Conservation (phyloP, 2,797 vertebrate species). For the Pangasius sanitwongsei region DNA sequence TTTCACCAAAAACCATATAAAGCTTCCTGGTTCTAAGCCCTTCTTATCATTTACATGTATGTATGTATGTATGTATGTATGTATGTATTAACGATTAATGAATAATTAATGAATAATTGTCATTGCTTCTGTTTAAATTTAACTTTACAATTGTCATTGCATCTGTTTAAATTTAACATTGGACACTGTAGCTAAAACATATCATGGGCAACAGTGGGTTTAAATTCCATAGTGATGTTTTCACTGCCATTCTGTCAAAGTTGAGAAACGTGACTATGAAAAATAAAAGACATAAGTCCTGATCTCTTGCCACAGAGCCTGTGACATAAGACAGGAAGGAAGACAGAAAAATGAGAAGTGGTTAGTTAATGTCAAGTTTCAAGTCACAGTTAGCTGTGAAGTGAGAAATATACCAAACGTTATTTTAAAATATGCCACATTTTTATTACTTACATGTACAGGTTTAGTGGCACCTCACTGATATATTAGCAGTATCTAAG, state of each 20-base stretch:
- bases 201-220: background rate
- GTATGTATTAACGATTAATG: background rate
- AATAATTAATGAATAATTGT: background rate
- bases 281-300: background rate
- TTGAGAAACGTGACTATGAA: background rate
- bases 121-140: background rate
- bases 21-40: background rate
- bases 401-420: background rate
- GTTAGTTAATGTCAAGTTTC: background rate
- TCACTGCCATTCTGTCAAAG: background rate
- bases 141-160: background rate
- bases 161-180: background rate
- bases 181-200: background rate
- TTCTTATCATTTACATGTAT: background rate
- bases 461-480: background rate
- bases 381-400: background rate
- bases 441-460: no score
- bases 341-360: constrained; percentile 5
- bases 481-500: no score
- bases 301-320: background rate
- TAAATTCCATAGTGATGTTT: background rate
- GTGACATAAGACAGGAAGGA: background rate
- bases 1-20: background rate
- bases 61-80: background rate
- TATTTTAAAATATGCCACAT: background rate